phyloP scores from a whole-genome alignment of 2,888 invertebrate genomes.

The Drosophila subsilvestris region DNA sequence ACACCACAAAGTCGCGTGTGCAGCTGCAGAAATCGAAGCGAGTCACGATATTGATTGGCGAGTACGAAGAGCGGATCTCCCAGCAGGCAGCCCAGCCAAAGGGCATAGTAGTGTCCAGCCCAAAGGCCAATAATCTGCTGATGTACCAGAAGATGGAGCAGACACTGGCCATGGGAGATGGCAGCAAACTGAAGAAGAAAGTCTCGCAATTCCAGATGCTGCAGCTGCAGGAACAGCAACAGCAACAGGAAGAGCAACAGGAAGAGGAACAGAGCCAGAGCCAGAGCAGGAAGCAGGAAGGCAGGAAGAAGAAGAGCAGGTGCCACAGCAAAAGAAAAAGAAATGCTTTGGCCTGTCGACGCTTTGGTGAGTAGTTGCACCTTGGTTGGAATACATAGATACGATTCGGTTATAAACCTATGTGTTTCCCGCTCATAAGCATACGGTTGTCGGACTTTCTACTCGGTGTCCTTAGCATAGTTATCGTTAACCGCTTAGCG shows the following conservation, averaged over 20 bases:
- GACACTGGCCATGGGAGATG: neutral
- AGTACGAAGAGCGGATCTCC: neutral
- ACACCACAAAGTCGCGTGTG: too few relatives aligned
- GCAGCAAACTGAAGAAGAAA: neutral
- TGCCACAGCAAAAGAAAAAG: neutral
- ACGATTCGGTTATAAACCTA: neutral
- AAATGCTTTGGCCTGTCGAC: neutral
- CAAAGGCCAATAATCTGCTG: neutral
- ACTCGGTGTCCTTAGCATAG: too few relatives aligned
- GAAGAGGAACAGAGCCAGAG: too few relatives aligned
- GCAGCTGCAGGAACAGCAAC: neutral
- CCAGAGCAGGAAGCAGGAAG: too few relatives aligned
- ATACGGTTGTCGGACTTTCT: too few relatives aligned
- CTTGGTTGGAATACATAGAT: neutral
- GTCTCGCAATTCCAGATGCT: too few relatives aligned
- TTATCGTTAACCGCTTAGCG: too few relatives aligned
- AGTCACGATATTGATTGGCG: too few relatives aligned
- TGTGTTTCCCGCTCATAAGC: neutral
- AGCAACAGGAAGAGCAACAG: accelerated
- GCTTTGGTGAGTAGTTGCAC: neutral
- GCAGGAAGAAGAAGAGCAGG: neutral
- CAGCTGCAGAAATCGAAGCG: too few relatives aligned
- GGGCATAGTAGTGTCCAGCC: neutral
- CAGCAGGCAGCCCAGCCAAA: neutral
- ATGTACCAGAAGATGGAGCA: neutral